These are phyloP conservation scores for Caenorhabditis doughertyi DNA, from an alignment of 2,888 invertebrate species.

Conservation along the genomic window DNA sequence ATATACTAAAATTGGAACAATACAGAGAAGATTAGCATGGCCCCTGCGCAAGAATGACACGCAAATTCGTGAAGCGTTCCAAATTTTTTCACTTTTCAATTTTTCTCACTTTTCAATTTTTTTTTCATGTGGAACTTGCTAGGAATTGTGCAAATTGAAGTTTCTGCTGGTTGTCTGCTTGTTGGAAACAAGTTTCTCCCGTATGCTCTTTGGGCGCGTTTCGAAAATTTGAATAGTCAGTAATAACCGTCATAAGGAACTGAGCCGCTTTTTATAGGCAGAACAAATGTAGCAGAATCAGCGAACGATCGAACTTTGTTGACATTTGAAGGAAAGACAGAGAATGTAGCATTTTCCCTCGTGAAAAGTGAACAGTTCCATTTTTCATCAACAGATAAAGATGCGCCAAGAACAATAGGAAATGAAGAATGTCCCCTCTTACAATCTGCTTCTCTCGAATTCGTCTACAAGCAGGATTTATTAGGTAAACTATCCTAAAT, in stretches of 20 bases:
- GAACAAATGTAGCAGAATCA: constrained; percentile 85
- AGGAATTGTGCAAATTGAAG: constrained; percentile 86
- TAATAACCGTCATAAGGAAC: constrained; percentile 84
- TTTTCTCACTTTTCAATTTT: constrained; percentile 54
- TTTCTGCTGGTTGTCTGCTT: constrained; percentile 93
- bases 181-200: constrained; percentile 96
- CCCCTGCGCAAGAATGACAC: too few relatives aligned
- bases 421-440: constrained; percentile 92
- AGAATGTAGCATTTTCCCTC: constrained; percentile 94
- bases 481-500: constrained; percentile 87
- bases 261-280: constrained; percentile 83
- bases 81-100: not conserved
- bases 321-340: constrained; percentile 85
- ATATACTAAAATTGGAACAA: too few relatives aligned
- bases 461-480: constrained; percentile 98
- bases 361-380: constrained; percentile 96
- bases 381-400: constrained; percentile 86
- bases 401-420: constrained; percentile 96
- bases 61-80: constrained; percentile 22
- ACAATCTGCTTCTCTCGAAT: constrained; percentile 94
- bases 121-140: constrained; percentile 75
- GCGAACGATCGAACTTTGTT: constrained; percentile 84
- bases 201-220: constrained; percentile 91
- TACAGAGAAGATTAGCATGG: too few relatives aligned
- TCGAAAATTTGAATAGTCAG: constrained; percentile 94